A percentile compares a stretch with the other conserved stretches of the same genome.
Conservation (phyloP, 30 jellyfish, hydroid and myxozoan genomes). For the Nemopilema nomurai region DNA sequence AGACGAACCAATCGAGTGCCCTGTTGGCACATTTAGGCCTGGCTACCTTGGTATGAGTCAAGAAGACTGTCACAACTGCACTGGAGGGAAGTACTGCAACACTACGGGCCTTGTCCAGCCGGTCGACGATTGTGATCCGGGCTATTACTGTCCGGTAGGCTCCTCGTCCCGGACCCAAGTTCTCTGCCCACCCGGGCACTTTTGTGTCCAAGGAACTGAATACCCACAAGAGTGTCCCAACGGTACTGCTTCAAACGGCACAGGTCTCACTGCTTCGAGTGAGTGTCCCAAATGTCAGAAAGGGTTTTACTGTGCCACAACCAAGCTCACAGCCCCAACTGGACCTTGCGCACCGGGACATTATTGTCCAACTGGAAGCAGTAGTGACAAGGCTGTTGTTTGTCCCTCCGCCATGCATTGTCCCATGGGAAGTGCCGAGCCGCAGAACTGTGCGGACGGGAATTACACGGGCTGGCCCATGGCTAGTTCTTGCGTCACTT, state of each 20-base stretch:
- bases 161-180: slow-evolving; percentile 67
- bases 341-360: slow-evolving; percentile 87
- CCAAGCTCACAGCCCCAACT: slow-evolving; percentile 76
- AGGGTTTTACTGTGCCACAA: slow-evolving; percentile 81
- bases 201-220: slow-evolving; percentile 70
- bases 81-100: slow-evolving; percentile 88
- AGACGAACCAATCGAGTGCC: slow-evolving; percentile 88
- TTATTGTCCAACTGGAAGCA: slow-evolving; percentile 91
- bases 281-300: slow-evolving; percentile 78
- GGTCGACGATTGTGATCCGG: slow-evolving; percentile 76
- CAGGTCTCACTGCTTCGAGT: slow-evolving; percentile 64
- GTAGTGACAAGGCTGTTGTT: slow-evolving; percentile 57
- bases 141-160: slow-evolving; percentile 86
- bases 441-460: slow-evolving; percentile 83
- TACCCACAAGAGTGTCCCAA: slow-evolving; percentile 83
- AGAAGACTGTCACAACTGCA: slow-evolving; percentile 78
- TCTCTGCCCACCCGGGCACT: slow-evolving; percentile 82
- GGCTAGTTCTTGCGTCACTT: slow-evolving; percentile 73
- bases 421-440: slow-evolving; percentile 88
- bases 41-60: slow-evolving; percentile 54
- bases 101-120: slow-evolving; percentile 81
- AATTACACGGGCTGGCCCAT: slow-evolving; percentile 83
- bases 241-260: slow-evolving; percentile 83
- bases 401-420: slow-evolving; percentile 97
- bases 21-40: slow-evolving; percentile 83